These are phyloP conservation scores for Aromia moschata DNA, from an alignment of 2,888 invertebrate genomes.

Conservation along the genomic window DNA sequence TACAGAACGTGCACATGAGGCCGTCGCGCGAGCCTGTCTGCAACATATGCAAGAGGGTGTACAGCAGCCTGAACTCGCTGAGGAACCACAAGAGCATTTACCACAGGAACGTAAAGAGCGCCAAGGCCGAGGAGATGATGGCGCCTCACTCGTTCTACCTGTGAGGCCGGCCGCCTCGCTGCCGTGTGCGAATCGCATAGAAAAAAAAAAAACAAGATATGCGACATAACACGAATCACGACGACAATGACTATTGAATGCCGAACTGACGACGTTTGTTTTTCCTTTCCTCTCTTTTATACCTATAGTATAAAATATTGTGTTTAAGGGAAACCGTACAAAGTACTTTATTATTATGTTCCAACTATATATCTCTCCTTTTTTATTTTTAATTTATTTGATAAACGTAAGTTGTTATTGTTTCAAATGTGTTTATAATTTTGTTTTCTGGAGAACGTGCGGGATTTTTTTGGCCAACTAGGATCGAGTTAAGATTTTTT, in stretches of 20 bases:
- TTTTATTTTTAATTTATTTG: constrained; percentile 41
- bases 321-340: constrained; percentile 36
- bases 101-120: constrained; percentile 83
- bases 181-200: too few relatives aligned
- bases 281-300: too few relatives aligned
- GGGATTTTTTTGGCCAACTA: constrained; percentile 10
- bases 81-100: constrained; percentile 94
- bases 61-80: constrained; percentile 90
- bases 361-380: too few relatives aligned
- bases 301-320: constrained; percentile 21
- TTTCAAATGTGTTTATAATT: constrained; percentile 40
- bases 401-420: constrained; percentile 42
- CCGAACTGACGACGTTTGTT: constrained; percentile 28
- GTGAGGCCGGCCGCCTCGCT: constrained; percentile 38
- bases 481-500: too few relatives aligned
- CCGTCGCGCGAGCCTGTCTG: constrained; percentile 90
- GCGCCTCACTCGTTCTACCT: constrained; percentile 61
- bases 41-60: constrained; percentile 91
- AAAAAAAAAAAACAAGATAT: background rate
- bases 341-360: constrained; percentile 38
- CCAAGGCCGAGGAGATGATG: constrained; percentile 66
- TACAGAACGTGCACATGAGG: constrained; percentile 91
- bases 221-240: background rate
- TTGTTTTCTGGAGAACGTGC: constrained; percentile 34
- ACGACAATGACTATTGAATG: constrained; percentile 9